Conservation (phyloP, 2,797 vertebrate species). For the Crenichthys baileyi region DNA sequence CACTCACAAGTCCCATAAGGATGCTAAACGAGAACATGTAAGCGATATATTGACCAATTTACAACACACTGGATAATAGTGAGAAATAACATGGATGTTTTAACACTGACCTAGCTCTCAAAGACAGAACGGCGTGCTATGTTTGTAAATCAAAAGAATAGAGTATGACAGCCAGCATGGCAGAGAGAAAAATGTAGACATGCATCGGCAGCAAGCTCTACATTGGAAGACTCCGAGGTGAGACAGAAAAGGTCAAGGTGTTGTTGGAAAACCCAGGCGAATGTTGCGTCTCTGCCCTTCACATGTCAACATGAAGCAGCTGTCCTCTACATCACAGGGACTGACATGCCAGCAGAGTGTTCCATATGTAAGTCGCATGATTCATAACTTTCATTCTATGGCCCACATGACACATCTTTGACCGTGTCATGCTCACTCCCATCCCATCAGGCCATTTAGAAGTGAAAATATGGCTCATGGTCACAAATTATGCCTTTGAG, state of each 20-base stretch:
- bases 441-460: slow-evolving; percentile 29
- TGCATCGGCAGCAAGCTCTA: background rate
- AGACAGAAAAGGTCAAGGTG: slow-evolving; percentile 34
- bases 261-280: slow-evolving; percentile 9
- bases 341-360: slow-evolving; percentile 39
- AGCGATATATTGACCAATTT: slow-evolving; percentile 44
- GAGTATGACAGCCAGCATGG: slow-evolving; percentile 3
- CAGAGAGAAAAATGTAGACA: background rate
- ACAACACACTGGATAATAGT: slow-evolving; percentile 9
- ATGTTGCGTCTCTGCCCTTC: slow-evolving; percentile 32
- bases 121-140: background rate
- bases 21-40: slow-evolving; percentile 12
- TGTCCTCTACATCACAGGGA: slow-evolving; percentile 32
- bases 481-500: background rate
- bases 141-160: slow-evolving; percentile 11
- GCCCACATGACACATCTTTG: slow-evolving; percentile 31
- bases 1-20: slow-evolving; percentile 30
- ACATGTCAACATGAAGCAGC: slow-evolving; percentile 40
- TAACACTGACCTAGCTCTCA: background rate
- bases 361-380: slow-evolving; percentile 25
- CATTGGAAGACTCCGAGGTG: slow-evolving; percentile 5
- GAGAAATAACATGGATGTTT: slow-evolving; percentile 9
- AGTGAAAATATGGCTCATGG: background rate
- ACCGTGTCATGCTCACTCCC: slow-evolving; percentile 5
- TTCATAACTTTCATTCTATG: slow-evolving; percentile 23